Base-by-base conservation (phyloP, 2,888 invertebrate species). In the Bhutanitis thaidina region DNA sequence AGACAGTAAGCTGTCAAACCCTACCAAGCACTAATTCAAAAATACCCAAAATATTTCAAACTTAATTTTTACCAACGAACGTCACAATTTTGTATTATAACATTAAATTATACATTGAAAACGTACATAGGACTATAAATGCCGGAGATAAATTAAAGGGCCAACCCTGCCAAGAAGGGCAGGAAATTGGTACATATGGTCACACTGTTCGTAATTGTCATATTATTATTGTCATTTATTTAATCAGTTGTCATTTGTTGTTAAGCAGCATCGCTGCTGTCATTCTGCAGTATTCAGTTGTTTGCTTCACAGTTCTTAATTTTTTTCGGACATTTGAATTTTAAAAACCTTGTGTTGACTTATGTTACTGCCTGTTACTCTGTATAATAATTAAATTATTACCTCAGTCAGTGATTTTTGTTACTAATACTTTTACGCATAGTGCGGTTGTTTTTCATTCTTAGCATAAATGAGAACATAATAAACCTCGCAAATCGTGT, bases 211-310 rank as follows among this genome's bases (percentile, higher is more conserved):
- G 2, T 20, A 3, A 20, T 20, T 20, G 20, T 3, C 5, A 20
- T 20, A 3, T 3, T 20, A 5, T 20, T 5, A 20, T 3, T 20
- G 20, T 20, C 20, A 20, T 20, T 20, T n/a, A n/a, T 20, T 27
- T 27, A 27, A 5, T 27, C 27, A 27, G 27, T 27, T 27, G 43
- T 41, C 48, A 51, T 47, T 58, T 61, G 50, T 61, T 58, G 71
- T 64, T 62, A 64, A 54, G 58, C 58, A 51, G 58, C 53, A 20
- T 20, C 20, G 67, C 65, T 72, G 68, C 46, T 52, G 77, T 79
- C 75, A 74, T 74, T 76, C 69, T 63, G 79, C 71, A 61, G 58
- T 82, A 78, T 85, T 84, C 79, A 80, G 82, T 85, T 84, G 82
- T 86, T 87, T 86, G 83, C 81, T 71, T 74, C 75, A 69, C 71